These are phyloP conservation scores for Pseudococcus viburni DNA, from an alignment of 2,888 invertebrate genomes.

Conservation along the genomic window DNA sequence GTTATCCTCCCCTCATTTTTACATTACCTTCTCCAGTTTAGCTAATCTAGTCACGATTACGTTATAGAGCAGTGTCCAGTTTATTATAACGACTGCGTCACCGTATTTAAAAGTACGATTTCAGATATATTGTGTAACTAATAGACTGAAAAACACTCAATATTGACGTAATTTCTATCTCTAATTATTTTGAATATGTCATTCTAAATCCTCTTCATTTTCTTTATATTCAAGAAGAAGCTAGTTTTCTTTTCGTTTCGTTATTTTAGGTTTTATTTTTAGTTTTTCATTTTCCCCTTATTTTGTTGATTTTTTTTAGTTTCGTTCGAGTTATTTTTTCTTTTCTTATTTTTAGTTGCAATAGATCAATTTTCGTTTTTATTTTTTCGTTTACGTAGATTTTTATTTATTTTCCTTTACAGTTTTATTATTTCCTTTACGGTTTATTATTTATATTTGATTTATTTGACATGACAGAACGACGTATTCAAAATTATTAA, in stretches of 20 bases:
- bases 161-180: conserved; percentile 44
- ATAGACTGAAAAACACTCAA: conserved; percentile 54
- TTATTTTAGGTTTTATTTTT: conserved; percentile 30
- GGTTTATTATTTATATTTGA: conserved; percentile 26
- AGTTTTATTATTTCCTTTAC: background rate
- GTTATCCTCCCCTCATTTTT: conserved; percentile 17
- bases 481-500: conserved; percentile 53
- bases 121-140: conserved; percentile 51
- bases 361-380: conserved; percentile 30
- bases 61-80: conserved; percentile 37
- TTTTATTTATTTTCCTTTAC: conserved; percentile 12
- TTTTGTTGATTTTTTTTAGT: conserved; percentile 48
- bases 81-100: conserved; percentile 2
- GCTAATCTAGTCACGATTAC: conserved; percentile 61
- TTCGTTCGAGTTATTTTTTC: background rate
- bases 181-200: conserved; percentile 48
- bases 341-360: conserved; percentile 6
- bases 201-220: background rate
- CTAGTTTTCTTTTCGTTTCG: conserved; percentile 38
- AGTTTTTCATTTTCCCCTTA: conserved; percentile 27
- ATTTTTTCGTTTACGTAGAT: conserved; percentile 10
- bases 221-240: background rate
- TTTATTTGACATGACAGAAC: conserved; percentile 43
- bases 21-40: conserved; percentile 48
- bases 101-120: conserved; percentile 24